A percentile compares a stretch with the other conserved stretches of the same genome.
These are phyloP conservation scores for Lepus europaeus DNA, from an alignment of 2,113 vertebrate species.

Conservation along the genomic window DNA sequence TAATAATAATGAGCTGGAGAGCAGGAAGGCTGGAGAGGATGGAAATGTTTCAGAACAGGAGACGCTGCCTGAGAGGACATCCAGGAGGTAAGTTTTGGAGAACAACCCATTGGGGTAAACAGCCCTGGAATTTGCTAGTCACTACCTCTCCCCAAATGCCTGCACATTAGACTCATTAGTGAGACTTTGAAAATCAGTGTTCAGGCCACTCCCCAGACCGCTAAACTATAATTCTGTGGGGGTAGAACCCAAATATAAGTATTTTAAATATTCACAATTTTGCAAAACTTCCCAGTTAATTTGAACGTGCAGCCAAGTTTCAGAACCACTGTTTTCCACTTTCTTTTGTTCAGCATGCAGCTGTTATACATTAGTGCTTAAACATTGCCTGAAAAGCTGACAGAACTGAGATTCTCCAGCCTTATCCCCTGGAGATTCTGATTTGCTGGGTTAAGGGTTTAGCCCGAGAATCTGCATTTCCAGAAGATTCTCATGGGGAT, in stretches of 20 bases:
- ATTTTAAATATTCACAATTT: not conserved
- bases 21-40: fast-evolving
- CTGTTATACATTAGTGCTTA: not conserved
- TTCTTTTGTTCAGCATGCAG: not conserved
- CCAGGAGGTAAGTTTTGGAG: not conserved
- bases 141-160: not conserved
- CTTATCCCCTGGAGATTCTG: not conserved
- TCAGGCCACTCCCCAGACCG: no score
- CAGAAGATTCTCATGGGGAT: not conserved
- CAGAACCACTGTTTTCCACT: not conserved
- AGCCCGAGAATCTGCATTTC: not conserved
- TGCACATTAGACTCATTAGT: not conserved
- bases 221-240: not conserved
- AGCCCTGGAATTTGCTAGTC: not conserved
- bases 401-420: no score
- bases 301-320: not conserved
- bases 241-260: not conserved
- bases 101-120: not conserved
- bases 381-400: not conserved
- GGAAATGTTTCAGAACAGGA: not conserved
- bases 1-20: not conserved
- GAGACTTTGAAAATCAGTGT: not conserved
- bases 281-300: not conserved
- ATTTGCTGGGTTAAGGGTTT: not conserved
- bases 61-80: not conserved